Percentiles rank a stretch among this genome's conserved stretches.
These are phyloP conservation scores for Harpegnathos saltator DNA, from an alignment of 1,140 invertebrate species.

Conservation along the genomic window DNA sequence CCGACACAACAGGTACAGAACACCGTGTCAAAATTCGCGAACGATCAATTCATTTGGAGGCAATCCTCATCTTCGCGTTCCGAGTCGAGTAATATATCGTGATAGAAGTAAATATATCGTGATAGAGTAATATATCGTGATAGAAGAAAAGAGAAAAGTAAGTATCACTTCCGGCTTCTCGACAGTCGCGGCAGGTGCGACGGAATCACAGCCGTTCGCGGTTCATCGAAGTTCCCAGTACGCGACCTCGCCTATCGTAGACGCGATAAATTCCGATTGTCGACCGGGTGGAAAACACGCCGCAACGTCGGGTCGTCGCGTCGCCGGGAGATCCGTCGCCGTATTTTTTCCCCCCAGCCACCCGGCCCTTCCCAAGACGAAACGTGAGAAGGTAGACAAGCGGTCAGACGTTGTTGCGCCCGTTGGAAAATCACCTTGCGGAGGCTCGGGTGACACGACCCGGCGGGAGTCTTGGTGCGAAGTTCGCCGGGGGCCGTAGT, in stretches of 20 bases:
- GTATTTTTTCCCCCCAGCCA: slow-evolving; percentile 1
- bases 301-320: background rate
- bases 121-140: background rate
- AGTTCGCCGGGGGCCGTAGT: slow-evolving; percentile 62
- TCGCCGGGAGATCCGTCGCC: background rate
- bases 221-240: slow-evolving; percentile 34
- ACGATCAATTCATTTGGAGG: too few species aligned
- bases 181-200: background rate
- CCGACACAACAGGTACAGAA: too few species aligned
- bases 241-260: slow-evolving; percentile 25
- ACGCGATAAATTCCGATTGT: slow-evolving; percentile 51
- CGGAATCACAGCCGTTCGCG: background rate
- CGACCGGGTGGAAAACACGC: slow-evolving; percentile 17
- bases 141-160: background rate
- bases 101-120: too few species aligned
- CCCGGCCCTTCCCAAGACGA: slow-evolving; percentile 8
- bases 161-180: background rate
- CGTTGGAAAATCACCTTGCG: slow-evolving; percentile 51
- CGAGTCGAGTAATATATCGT: too few species aligned
- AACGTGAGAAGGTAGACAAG: slow-evolving; percentile 57
- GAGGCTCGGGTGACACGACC: slow-evolving; percentile 31
- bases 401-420: slow-evolving; percentile 56
- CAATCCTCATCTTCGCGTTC: background rate
- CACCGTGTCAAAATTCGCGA: too few species aligned
- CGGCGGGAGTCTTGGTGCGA: slow-evolving; percentile 46